A percentile compares a stretch with the other conserved stretches of the same genome.
These are phyloP conservation scores for Drosophila mayri DNA, from an alignment of 1,140 invertebrate species.

Conservation along the genomic window DNA sequence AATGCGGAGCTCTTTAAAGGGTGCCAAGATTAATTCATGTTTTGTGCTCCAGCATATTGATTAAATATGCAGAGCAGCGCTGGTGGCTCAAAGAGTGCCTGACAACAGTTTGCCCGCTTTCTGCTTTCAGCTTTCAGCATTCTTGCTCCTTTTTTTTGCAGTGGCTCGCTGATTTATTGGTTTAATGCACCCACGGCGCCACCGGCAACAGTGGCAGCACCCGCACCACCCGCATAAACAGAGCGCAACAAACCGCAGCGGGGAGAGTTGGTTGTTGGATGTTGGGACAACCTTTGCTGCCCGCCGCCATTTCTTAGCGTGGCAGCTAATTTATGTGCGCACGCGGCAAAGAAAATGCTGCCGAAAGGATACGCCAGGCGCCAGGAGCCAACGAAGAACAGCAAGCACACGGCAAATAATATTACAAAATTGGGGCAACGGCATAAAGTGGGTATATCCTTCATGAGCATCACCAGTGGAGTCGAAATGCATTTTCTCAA, in stretches of 20 bases:
- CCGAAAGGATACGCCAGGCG: conserved; percentile 69
- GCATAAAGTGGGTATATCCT: neutral
- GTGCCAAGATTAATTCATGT: conserved; percentile 76
- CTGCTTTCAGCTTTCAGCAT: conserved; percentile 14
- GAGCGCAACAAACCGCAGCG: conserved; percentile 76
- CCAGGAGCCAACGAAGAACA: conserved; percentile 2
- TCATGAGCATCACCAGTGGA: neutral
- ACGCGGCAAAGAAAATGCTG: conserved; percentile 76
- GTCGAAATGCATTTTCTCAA: neutral
- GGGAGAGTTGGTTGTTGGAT: conserved; percentile 26
- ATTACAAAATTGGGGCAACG: conserved; percentile 12
- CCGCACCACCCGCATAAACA: conserved; percentile 75
- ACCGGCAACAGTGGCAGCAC: conserved; percentile 17
- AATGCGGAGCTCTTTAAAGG: conserved; percentile 62
- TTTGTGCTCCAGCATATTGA: conserved; percentile 69
- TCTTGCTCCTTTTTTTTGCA: conserved; percentile 34
- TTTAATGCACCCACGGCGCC: conserved; percentile 70
- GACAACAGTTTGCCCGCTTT: conserved; percentile 68
- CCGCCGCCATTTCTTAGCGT: conserved; percentile 78
- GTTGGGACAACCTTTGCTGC: conserved; percentile 72
- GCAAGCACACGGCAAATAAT: conserved; percentile 36
- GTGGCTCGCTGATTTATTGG: conserved; percentile 77
- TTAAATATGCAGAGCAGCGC: conserved; percentile 73
- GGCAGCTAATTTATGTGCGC: conserved; percentile 83
- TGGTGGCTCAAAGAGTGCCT: conserved; percentile 60